Conservation (phyloP, 2,113 vertebrate genomes). For the Sinosuthora webbiana region DNA sequence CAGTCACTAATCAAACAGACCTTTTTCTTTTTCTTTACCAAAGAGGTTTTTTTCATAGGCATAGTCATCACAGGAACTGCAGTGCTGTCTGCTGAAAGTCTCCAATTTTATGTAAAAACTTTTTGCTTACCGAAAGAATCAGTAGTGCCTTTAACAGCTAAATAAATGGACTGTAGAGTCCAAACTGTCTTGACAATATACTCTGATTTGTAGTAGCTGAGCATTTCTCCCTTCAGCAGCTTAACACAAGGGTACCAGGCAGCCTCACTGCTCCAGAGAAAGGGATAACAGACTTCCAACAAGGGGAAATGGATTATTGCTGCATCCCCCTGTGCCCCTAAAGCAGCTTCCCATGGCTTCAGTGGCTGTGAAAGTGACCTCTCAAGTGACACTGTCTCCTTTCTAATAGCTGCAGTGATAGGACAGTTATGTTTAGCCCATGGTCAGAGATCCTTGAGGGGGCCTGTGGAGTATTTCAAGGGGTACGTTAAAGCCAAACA, state of each 20-base stretch:
- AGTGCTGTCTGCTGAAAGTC: neutral
- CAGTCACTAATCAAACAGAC: neutral
- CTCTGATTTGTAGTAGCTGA: neutral
- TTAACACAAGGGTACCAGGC: neutral
- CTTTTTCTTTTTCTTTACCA: neutral
- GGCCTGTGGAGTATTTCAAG: neutral
- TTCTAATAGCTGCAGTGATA: neutral
- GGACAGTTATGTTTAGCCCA: neutral
- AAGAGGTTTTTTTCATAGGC: neutral
- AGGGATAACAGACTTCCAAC: neutral
- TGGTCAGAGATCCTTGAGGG: neutral
- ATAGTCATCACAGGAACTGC: neutral
- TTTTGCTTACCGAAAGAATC: neutral
- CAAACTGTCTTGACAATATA: neutral
- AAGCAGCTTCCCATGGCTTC: neutral
- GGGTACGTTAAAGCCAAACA: neutral
- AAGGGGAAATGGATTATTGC: neutral
- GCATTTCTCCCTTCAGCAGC: neutral
- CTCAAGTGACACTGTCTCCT: neutral
- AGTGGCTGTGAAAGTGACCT: neutral
- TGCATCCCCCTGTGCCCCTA: neutral
- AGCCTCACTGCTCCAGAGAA: neutral
- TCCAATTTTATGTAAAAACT: neutral
- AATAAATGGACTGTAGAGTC: neutral
- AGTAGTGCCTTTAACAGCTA: neutral